A percentile compares a stretch with the other conserved stretches of the same genome.
Evolutionary conservation across 92 coral and sea anemone species (phyloP).

Genomic region (Phenganax subtilis): DNA sequence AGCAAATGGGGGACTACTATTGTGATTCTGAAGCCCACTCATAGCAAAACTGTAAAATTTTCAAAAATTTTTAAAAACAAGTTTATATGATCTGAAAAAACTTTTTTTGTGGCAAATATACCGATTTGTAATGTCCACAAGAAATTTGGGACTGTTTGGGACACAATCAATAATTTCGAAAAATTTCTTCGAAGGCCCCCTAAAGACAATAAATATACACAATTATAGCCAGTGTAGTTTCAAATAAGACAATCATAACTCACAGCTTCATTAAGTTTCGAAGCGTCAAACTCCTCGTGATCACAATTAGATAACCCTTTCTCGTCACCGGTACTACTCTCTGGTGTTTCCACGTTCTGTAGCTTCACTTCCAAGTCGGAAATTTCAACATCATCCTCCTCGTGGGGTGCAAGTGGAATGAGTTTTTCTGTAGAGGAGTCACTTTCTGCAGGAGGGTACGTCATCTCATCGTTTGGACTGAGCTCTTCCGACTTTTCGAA

Average conservation of each 20-base stretch:
- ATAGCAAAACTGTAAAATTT: too few relatives aligned
- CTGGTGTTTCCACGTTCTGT: constrained; percentile 2
- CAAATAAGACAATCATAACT: not conserved
- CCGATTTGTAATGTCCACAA: too few relatives aligned
- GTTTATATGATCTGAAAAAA: too few relatives aligned
- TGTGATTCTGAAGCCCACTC: too few relatives aligned
- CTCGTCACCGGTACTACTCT: not conserved
- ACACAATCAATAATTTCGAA: too few relatives aligned
- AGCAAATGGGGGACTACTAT: too few relatives aligned
- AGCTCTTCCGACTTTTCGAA: not conserved
- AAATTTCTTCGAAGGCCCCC: too few relatives aligned
- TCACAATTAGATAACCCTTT: not conserved
- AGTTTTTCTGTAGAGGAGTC: not conserved
- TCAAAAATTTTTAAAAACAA: too few relatives aligned
- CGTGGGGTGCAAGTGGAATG: constrained; percentile 21
- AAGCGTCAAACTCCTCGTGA: not conserved
- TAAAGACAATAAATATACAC: too few relatives aligned
- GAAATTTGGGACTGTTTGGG: too few relatives aligned
- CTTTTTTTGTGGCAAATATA: too few relatives aligned
- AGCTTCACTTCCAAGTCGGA: not conserved
- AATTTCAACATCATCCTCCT: constrained; percentile 26
- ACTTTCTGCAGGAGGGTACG: not conserved
- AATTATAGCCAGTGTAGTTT: too few relatives aligned
- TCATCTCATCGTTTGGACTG: not conserved
- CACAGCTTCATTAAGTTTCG: not conserved